A percentile compares a stretch with the other conserved stretches of the same genome.
Evolutionary conservation across 92 coral and sea anemone genomes (phyloP).

Genomic region (Ricordea florida): DNA sequence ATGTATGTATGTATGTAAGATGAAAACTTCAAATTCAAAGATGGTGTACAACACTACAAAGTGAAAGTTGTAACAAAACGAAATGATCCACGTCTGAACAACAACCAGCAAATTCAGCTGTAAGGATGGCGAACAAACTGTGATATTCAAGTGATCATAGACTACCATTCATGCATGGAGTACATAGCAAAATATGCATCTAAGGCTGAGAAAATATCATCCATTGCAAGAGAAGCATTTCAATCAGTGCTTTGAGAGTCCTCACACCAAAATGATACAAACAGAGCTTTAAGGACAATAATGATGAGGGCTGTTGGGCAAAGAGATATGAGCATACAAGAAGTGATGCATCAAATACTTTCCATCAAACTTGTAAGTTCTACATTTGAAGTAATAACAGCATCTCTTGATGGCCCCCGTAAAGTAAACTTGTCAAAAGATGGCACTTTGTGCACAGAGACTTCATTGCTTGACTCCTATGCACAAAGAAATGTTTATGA

Average conservation of each 20-base stretch:
- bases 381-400: conserved; percentile 35
- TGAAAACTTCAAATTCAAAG: conserved; percentile 31
- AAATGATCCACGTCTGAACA: conserved; percentile 25
- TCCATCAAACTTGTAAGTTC: conserved; percentile 32
- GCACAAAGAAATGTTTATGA: conserved; percentile 11
- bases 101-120: conserved; percentile 28
- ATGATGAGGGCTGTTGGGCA: conserved; percentile 63
- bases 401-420: conserved; percentile 48
- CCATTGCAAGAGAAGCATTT: conserved; percentile 54
- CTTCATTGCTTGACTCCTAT: conserved; percentile 48
- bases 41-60: conserved; percentile 33
- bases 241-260: conserved; percentile 4
- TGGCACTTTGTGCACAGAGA: conserved; percentile 18
- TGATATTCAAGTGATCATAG: conserved; percentile 29
- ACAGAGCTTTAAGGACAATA: background rate
- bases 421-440: conserved; percentile 15
- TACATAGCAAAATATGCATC: conserved; percentile 47
- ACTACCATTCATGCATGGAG: conserved; percentile 51
- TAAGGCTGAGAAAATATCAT: conserved; percentile 38
- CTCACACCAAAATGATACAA: conserved; percentile 3
- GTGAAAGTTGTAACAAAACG: conserved; percentile 43
- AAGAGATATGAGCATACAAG: conserved; percentile 54
- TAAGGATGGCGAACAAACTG: conserved; percentile 46
- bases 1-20: too few species aligned
- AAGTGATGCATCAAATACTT: conserved; percentile 42